A percentile compares a stretch with the other conserved stretches of the same genome.
Conservation (phyloP, 1,140 invertebrate genomes). For the Ceratoteleas bidentatus region DNA sequence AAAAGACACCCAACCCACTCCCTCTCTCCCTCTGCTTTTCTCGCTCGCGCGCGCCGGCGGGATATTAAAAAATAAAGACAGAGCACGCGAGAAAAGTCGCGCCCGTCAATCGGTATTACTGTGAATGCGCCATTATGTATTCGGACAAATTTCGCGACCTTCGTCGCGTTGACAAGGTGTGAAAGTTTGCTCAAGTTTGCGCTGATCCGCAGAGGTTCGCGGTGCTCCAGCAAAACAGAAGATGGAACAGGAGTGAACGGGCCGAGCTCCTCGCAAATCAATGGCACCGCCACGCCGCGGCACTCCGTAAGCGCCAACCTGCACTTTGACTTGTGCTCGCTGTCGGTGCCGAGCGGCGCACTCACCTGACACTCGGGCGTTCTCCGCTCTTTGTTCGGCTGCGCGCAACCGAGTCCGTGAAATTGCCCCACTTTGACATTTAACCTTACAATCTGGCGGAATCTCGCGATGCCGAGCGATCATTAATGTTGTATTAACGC, state of each 20-base stretch:
- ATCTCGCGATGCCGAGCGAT: no score
- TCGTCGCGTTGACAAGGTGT: slow-evolving; percentile 65
- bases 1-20: no score
- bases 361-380: no score
- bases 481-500: no score
- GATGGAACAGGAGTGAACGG: slow-evolving; percentile 39
- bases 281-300: slow-evolving; percentile 34
- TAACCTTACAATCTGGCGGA: slow-evolving; percentile 21
- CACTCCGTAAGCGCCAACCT: slow-evolving; percentile 43
- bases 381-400: slow-evolving; percentile 39
- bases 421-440: neutral
- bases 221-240: slow-evolving; percentile 46
- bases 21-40: no score
- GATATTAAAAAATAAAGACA: no score
- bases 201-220: slow-evolving; percentile 54
- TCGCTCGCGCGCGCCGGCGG: no score
- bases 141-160: slow-evolving; percentile 64
- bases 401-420: neutral
- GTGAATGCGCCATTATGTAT: slow-evolving; percentile 60
- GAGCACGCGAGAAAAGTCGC: no score
- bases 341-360: no score
- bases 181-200: slow-evolving; percentile 65
- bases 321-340: slow-evolving; percentile 32
- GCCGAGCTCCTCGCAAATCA: slow-evolving; percentile 30
- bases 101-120: no score